Conservation (phyloP, 2,888 invertebrate genomes). For the Leucozona laternaria region DNA sequence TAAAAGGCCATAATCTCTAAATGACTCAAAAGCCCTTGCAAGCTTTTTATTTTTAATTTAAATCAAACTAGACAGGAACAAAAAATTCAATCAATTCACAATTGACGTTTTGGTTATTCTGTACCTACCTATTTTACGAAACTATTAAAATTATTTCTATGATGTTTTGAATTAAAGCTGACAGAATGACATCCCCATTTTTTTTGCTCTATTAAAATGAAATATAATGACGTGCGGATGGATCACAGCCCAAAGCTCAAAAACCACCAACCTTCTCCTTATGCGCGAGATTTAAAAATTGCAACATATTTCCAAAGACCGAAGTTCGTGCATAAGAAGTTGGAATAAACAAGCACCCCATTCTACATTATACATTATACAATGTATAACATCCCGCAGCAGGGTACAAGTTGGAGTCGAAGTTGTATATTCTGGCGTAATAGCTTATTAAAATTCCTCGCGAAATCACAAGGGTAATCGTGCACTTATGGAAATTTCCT, state of each 20-base stretch:
- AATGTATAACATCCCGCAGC: conserved; percentile 47
- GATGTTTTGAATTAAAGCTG: background rate
- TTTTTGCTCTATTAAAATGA: conserved; percentile 66
- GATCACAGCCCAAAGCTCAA: conserved; percentile 3
- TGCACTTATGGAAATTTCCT: conserved; percentile 76
- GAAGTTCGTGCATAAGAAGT: conserved; percentile 57
- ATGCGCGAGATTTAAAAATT: conserved; percentile 61
- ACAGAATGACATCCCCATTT: background rate
- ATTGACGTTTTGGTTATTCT: too few relatives aligned
- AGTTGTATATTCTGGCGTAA: conserved; percentile 61
- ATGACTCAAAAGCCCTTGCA: too few relatives aligned
- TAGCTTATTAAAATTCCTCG: conserved; percentile 76
- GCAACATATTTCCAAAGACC: conserved; percentile 70
- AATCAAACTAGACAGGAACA: too few relatives aligned
- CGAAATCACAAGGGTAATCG: conserved; percentile 76
- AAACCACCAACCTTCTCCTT: background rate
- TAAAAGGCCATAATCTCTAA: too few relatives aligned
- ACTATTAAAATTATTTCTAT: background rate
- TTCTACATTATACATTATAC: conserved; percentile 8
- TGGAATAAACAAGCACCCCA: conserved; percentile 43
- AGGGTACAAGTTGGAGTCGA: conserved; percentile 22
- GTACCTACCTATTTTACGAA: background rate
- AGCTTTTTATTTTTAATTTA: too few relatives aligned
- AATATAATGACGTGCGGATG: conserved; percentile 68
- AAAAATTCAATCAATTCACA: too few relatives aligned